Base-by-base conservation (phyloP, 2,113 vertebrate genomes). In the Platysternon megacephalum region DNA sequence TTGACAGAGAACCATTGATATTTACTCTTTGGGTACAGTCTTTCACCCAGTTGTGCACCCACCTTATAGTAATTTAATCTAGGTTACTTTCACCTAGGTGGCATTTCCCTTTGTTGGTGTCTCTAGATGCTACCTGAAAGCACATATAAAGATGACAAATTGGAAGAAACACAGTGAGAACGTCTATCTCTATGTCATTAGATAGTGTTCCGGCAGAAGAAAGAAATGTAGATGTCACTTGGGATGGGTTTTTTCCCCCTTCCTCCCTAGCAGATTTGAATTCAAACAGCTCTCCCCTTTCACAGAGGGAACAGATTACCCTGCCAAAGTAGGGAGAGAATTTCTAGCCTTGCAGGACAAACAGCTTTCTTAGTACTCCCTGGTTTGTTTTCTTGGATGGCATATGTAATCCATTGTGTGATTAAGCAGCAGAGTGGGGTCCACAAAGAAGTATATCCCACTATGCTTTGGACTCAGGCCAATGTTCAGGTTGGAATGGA, bases 371-470 rank as follows among this genome's bases (percentile, higher is more conserved):
- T 35, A 97, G 96, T 96, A 96, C 96, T 93, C 92, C 97, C 10
- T 42, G 39, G 97, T 97, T 97, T 97, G 96, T 97, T 97, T 97
- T 97, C 96, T 97, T 95, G 96, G 96, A 97, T 97, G 97, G 96
- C 96, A 97, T 97, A 97, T 93, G 96, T 90, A 97, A 96, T 96
- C 97, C 95, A 97, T 97, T 97, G 96, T 97, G 96, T 88, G 96
- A 97, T 97, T 97, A 97, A 95, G 97, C 97, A 97, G 96, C 96
- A 94, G 96, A 97, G 96, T 91, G 0, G 96, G 96, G 94, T 94
- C 91, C 1, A 48, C 85, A 94, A 97, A 88, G 94, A 93, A 96
- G 93, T 95, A 97, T 97, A 97, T 97, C 96, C 97, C 96, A 97
- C 94, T 85, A 82, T 96, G 90, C 96, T 95, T 53, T 5, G 81